phyloP scores from a whole-genome alignment of 2,113 vertebrate species.

The Casuarius casuarius region DNA sequence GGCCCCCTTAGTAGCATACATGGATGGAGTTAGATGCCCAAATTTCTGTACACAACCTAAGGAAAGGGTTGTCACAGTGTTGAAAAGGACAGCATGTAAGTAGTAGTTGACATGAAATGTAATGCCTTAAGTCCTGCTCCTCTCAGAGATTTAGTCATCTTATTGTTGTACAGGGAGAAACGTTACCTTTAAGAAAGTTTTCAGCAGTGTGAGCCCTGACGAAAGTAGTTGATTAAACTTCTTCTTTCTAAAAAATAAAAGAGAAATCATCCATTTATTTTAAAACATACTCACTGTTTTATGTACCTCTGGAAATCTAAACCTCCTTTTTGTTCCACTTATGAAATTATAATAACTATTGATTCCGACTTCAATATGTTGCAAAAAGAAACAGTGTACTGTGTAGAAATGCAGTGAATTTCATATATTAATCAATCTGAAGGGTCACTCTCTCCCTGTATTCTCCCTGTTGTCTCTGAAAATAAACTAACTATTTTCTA shows the following conservation, averaged over 20 bases:
- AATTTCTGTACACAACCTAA: background rate
- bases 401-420: background rate
- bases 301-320: background rate
- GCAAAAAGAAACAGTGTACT: background rate
- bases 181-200: background rate
- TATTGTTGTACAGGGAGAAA: background rate
- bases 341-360: constrained; percentile 15
- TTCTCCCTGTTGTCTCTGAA: background rate
- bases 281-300: background rate
- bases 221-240: background rate
- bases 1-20: background rate
- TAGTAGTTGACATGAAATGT: background rate
- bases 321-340: background rate
- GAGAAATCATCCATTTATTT: background rate
- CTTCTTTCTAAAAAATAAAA: background rate
- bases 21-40: background rate
- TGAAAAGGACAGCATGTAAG: fast-evolving
- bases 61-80: background rate
- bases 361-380: background rate
- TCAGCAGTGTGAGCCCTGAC: background rate
- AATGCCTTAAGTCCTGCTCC: background rate
- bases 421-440: background rate
- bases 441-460: background rate
- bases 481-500: background rate
- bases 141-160: background rate